Percentiles rank a stretch among this genome's conserved stretches.
Evolutionary conservation across 2,113 vertebrate species (phyloP).

Genomic region (Hippocampus comes): DNA sequence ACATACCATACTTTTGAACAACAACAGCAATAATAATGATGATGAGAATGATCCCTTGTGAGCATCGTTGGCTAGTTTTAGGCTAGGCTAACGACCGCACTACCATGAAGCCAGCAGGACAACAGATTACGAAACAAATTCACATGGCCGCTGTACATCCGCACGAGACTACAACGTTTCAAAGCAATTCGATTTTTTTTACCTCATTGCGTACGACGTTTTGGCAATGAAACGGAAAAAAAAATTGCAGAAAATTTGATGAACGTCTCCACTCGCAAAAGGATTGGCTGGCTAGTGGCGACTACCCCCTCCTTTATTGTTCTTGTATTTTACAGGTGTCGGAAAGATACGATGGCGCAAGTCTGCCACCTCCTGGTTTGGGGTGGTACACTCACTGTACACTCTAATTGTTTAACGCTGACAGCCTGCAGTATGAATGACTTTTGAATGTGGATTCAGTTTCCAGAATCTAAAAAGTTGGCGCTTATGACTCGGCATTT

Average conservation of each 20-base stretch:
- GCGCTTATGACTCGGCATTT: no score
- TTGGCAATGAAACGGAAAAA: constrained; percentile 38
- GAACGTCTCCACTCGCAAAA: neutral
- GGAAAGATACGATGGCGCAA: neutral
- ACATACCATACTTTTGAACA: neutral
- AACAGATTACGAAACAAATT: neutral
- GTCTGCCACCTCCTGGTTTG: neutral
- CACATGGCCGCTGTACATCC: neutral
- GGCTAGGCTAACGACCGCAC: neutral
- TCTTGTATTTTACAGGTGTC: neutral
- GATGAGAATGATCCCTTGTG: neutral
- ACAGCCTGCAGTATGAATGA: no score
- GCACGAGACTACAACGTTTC: neutral
- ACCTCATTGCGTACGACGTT: constrained; percentile 73
- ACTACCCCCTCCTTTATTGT: neutral
- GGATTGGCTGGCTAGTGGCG: neutral
- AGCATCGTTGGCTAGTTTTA: neutral
- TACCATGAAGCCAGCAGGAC: no score
- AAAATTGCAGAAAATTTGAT: constrained; percentile 9
- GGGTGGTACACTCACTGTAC: neutral
- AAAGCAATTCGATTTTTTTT: rapidly evolving
- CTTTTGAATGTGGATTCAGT: no score
- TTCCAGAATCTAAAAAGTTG: no score
- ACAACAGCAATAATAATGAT: neutral
- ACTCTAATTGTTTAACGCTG: no score